phyloP scores from a whole-genome alignment of 2,888 invertebrate species.

The Allolobophora icterica region DNA sequence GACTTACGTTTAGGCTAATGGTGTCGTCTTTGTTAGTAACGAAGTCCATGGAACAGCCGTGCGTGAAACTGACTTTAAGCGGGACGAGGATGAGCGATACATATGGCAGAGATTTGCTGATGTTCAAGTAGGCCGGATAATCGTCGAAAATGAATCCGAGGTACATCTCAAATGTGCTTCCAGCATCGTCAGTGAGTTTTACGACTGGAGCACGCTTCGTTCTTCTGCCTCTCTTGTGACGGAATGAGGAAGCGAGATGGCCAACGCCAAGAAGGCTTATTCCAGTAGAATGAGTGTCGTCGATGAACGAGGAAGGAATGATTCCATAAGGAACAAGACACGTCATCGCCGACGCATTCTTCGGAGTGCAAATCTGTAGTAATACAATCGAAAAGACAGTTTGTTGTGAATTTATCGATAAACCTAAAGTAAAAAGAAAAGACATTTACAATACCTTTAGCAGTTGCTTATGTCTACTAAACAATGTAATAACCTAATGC shows the following conservation, averaged over 20 bases:
- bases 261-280: neutral
- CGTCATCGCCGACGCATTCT: neutral
- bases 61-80: neutral
- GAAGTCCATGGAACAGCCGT: neutral
- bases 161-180: conserved; percentile 14
- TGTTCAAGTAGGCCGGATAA: neutral
- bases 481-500: too few relatives aligned
- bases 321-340: neutral
- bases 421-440: too few relatives aligned
- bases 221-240: neutral
- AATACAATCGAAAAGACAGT: neutral
- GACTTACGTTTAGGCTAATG: neutral
- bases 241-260: neutral
- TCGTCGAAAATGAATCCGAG: conserved; percentile 25
- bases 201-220: neutral
- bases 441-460: too few relatives aligned
- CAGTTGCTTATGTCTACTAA: too few relatives aligned
- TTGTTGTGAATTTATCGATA: neutral
- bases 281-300: neutral
- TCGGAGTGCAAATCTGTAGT: neutral
- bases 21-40: neutral
- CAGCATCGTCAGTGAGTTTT: neutral
- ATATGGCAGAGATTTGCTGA: neutral
- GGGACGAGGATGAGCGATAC: neutral
- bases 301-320: neutral